phyloP scores from a whole-genome alignment of 2,113 vertebrate genomes.

The Condylura cristata region DNA sequence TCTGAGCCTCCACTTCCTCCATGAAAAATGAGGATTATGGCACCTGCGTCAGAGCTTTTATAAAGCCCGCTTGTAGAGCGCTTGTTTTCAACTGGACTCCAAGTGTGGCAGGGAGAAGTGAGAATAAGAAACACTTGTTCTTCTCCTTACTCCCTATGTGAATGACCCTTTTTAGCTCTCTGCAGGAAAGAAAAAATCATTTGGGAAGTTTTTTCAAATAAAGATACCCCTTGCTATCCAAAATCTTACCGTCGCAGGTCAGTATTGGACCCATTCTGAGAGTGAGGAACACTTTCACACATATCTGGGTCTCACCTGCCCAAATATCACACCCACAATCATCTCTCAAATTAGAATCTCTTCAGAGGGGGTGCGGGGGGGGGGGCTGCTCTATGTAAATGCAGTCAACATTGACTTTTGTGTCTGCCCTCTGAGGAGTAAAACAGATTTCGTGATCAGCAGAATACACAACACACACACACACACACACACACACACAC shows the following conservation, averaged over 20 bases:
- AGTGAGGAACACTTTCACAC: not conserved
- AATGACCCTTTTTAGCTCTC: no score
- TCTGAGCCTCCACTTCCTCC: not conserved
- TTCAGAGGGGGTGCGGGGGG: not conserved
- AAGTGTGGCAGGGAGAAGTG: not conserved
- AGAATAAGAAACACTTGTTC: not conserved
- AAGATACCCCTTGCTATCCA: not conserved
- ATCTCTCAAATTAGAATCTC: slow-evolving; percentile 8
- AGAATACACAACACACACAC: not conserved
- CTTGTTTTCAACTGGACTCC: not conserved
- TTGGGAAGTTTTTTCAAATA: not conserved
- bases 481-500: not conserved
- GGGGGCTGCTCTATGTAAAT: not conserved
- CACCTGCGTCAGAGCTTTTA: not conserved
- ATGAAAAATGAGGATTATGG: not conserved
- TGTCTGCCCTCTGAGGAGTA: not conserved
- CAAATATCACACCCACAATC: not conserved
- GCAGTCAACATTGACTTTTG: not conserved
- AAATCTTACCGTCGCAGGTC: slow-evolving; percentile 11
- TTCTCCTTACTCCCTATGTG: no score
- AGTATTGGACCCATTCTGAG: not conserved
- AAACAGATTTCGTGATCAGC: not conserved
- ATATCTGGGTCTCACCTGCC: not conserved
- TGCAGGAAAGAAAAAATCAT: no score
- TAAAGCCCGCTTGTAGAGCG: not conserved